Evolutionary conservation across 2,888 invertebrate species (phyloP).

Genomic region (Clusia tigrina): DNA sequence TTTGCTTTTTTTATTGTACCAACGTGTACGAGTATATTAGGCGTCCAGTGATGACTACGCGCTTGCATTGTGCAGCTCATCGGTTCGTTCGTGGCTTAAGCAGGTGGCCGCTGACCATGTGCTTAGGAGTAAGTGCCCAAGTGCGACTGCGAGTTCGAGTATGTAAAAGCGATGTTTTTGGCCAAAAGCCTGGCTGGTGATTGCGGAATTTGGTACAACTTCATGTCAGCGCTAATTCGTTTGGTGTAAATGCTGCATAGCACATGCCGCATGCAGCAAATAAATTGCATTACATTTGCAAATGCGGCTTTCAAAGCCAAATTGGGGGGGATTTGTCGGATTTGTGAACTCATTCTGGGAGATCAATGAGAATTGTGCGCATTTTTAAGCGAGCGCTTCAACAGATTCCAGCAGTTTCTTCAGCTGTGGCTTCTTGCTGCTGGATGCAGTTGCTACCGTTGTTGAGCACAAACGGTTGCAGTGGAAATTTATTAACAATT

Average conservation of each 20-base stretch:
- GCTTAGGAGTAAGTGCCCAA: too few species aligned
- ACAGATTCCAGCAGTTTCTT: neutral
- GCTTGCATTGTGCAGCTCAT: too few species aligned
- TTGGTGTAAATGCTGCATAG: conserved; percentile 22
- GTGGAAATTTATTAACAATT: conserved; percentile 56
- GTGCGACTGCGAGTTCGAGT: neutral
- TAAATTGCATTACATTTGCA: too few species aligned
- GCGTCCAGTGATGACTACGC: neutral
- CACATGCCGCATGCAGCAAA: conserved; percentile 10
- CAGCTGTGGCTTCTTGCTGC: conserved; percentile 1
- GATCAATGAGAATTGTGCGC: conserved; percentile 26
- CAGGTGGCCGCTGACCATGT: conserved; percentile 1
- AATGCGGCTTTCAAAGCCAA: conserved; percentile 14
- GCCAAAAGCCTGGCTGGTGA: neutral
- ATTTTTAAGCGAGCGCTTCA: neutral
- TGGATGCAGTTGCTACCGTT: conserved; percentile 44
- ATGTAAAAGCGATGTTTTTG: neutral
- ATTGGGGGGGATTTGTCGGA: conserved; percentile 38
- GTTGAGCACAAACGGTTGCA: conserved; percentile 32
- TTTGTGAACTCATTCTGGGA: conserved; percentile 41
- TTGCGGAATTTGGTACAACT: neutral
- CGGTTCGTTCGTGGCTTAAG: too few species aligned
- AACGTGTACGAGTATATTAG: neutral
- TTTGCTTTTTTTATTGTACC: neutral
- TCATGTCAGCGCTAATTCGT: conserved; percentile 22